phyloP scores from a whole-genome alignment of 2,113 vertebrate genomes.

The Lanius collurio region DNA sequence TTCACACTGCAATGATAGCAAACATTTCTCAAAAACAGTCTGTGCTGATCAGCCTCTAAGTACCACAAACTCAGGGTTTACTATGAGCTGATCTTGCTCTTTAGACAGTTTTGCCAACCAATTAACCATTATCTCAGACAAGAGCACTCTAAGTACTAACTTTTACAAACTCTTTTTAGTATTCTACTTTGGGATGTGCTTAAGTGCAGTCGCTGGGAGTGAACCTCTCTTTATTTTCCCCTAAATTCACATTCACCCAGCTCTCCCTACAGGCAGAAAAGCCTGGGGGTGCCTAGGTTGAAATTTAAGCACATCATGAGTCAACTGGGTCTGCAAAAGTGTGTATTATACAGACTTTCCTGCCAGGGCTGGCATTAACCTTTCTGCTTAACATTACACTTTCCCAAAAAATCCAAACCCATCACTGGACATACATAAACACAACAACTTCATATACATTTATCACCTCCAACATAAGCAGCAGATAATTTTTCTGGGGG shows the following conservation, averaged over 20 bases:
- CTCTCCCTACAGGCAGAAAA: not conserved
- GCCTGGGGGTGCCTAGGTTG: not conserved
- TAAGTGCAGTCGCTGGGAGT: not conserved
- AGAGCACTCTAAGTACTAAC: not conserved
- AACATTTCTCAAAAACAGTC: not conserved
- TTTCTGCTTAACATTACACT: not conserved
- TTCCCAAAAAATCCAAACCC: not conserved
- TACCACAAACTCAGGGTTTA: not conserved
- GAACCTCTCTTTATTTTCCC: not conserved
- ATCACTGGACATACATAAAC: not conserved
- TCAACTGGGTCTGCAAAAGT: not conserved
- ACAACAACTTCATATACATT: not conserved
- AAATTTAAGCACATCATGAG: not conserved
- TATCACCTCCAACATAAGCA: not conserved
- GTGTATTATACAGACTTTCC: not conserved
- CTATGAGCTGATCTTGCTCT: not conserved
- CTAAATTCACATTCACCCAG: not conserved
- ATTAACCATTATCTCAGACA: not conserved
- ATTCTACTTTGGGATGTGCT: not conserved
- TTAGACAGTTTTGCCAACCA: not conserved
- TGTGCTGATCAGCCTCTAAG: not conserved
- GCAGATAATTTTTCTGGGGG: not conserved
- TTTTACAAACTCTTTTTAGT: not conserved
- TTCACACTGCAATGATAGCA: not conserved
- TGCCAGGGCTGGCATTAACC: not conserved